phyloP scores from a whole-genome alignment of 92 coral and sea anemone species.

The Phenganax subtilis region DNA sequence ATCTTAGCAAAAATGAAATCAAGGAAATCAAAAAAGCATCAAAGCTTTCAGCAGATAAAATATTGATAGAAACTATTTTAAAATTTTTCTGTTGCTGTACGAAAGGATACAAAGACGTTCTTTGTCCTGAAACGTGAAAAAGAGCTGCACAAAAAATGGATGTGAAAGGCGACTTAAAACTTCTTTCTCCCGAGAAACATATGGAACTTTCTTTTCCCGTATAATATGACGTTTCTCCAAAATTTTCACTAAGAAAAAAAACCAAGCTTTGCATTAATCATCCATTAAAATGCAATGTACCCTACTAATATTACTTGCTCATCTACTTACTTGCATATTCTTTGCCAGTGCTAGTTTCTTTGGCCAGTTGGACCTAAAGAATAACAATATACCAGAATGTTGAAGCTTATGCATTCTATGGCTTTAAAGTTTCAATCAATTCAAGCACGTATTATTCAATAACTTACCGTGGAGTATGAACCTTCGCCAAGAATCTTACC shows the following conservation, averaged over 20 bases:
- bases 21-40: neutral
- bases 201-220: slow-evolving; percentile 84
- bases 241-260: slow-evolving; percentile 69
- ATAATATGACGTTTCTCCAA: slow-evolving; percentile 90
- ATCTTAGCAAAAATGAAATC: slow-evolving; percentile 51
- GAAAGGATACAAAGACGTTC: slow-evolving; percentile 95
- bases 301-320: too few species aligned
- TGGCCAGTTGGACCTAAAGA: slow-evolving; percentile 75
- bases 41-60: neutral
- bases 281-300: neutral
- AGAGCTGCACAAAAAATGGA: slow-evolving; percentile 94
- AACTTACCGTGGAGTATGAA: slow-evolving; percentile 89
- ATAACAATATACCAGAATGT: neutral
- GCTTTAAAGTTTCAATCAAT: too few species aligned
- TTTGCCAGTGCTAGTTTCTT: slow-evolving; percentile 85
- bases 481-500: slow-evolving; percentile 97
- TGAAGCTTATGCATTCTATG: neutral
- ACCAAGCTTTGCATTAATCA: neutral
- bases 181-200: slow-evolving; percentile 94
- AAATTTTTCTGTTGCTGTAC: neutral
- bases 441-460: too few species aligned
- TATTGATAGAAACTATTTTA: neutral
- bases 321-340: slow-evolving; percentile 78
- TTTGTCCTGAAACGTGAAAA: slow-evolving; percentile 93
- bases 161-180: slow-evolving; percentile 86